Percentiles rank a stretch among this genome's conserved stretches.
Evolutionary conservation across 30 jellyfish, hydroid and myxozoan genomes (phyloP).

Genomic region (Aurelia sp.): DNA sequence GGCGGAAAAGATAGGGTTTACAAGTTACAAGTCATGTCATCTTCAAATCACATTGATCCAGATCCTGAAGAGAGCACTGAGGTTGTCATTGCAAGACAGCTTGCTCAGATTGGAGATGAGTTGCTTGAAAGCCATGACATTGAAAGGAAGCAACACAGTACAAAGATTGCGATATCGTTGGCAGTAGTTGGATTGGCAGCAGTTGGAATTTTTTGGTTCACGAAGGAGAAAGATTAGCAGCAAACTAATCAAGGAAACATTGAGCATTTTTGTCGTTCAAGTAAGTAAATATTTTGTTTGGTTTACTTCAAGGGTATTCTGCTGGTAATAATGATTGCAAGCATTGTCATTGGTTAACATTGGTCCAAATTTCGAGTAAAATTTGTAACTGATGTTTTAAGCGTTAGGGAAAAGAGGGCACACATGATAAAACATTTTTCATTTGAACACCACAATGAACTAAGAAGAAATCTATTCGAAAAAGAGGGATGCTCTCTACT

Average conservation of each 20-base stretch:
- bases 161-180: slow-evolving; percentile 31
- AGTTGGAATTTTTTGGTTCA: slow-evolving; percentile 5
- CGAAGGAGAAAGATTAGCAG: slow-evolving; percentile 14
- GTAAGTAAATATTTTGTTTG: no score
- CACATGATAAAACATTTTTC: no score
- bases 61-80: slow-evolving; percentile 51
- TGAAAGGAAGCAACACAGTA: neutral
- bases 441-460: no score
- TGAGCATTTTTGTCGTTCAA: no score
- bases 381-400: no score
- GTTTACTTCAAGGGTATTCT: no score
- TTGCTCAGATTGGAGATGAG: slow-evolving; percentile 57
- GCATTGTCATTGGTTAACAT: no score
- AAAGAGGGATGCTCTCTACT: no score
- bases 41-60: slow-evolving; percentile 50
- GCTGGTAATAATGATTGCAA: no score
- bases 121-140: slow-evolving; percentile 35
- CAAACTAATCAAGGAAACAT: neutral
- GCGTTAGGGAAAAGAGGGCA: no score
- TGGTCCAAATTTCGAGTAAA: no score
- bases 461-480: no score
- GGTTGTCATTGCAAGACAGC: slow-evolving; percentile 36
- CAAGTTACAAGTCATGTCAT: neutral
- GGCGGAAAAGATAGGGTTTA: neutral
- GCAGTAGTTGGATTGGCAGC: slow-evolving; percentile 64